A percentile compares a stretch with the other conserved stretches of the same genome.
phyloP scores from a whole-genome alignment of 2,888 invertebrate species.

The Cecidostiba fungosa region DNA sequence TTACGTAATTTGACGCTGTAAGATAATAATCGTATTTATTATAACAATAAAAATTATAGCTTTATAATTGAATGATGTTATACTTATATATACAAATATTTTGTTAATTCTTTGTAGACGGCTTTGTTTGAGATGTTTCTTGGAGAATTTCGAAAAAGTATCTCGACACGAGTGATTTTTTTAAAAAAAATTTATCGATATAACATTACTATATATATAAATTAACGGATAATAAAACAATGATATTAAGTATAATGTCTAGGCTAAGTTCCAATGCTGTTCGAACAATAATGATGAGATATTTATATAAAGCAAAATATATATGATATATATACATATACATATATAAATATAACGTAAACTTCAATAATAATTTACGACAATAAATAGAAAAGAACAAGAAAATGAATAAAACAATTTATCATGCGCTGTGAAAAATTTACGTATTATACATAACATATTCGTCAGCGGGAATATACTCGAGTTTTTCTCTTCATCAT shows the following conservation, averaged over 20 bases:
- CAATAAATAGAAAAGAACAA: constrained; percentile 65
- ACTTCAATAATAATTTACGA: constrained; percentile 65
- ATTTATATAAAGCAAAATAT: constrained; percentile 71
- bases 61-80: neutral
- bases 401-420: constrained; percentile 61
- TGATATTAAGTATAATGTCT: constrained; percentile 59
- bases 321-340: constrained; percentile 67
- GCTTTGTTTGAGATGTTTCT: constrained; percentile 18
- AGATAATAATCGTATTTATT: neutral
- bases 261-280: constrained; percentile 79
- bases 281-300: constrained; percentile 80
- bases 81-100: neutral
- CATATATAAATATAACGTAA: constrained; percentile 69
- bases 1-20: neutral
- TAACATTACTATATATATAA: neutral
- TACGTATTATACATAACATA: constrained; percentile 37
- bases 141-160: constrained; percentile 38
- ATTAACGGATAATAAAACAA: constrained; percentile 63
- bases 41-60: neutral
- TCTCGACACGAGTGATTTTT: constrained; percentile 52
- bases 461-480: constrained; percentile 10
- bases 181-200: constrained; percentile 25
- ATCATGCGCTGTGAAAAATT: constrained; percentile 64
- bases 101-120: neutral
- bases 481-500: constrained; percentile 35